Conservation (phyloP, 2,888 invertebrate genomes). For the Nymphalis c-album region DNA sequence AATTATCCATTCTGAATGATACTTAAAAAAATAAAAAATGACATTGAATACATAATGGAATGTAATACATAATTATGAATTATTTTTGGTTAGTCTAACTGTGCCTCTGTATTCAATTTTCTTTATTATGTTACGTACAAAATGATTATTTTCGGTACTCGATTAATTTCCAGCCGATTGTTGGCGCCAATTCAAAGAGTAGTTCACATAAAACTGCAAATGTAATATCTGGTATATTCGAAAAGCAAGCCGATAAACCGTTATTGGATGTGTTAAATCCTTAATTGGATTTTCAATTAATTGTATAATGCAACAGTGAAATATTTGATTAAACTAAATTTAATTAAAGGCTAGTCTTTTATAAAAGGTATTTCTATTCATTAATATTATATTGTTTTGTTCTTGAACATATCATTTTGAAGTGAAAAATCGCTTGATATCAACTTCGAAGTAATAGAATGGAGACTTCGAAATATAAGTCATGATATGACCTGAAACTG, state of each 20-base stretch:
- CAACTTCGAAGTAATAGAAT: no score
- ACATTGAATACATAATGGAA: no score
- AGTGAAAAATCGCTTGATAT: no score
- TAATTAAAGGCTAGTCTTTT: constrained; percentile 16
- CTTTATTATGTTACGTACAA: constrained; percentile 16
- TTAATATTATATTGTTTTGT: not conserved
- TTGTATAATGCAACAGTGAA: constrained; percentile 60
- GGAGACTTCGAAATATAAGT: no score
- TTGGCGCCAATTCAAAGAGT: constrained; percentile 33
- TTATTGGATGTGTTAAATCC: constrained; percentile 61
- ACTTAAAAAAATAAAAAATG: no score
- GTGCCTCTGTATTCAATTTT: constrained; percentile 10
- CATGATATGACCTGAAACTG: no score
- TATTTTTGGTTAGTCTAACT: not conserved
- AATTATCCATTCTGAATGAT: no score
- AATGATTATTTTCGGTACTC: constrained; percentile 24
- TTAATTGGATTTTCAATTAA: constrained; percentile 71
- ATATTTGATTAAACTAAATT: constrained; percentile 44
- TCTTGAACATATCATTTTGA: no score
- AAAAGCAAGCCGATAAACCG: constrained; percentile 53
- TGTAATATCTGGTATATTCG: constrained; percentile 38
- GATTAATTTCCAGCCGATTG: constrained; percentile 29
- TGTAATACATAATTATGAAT: not conserved
- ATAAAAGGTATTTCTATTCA: not conserved
- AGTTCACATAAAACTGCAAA: constrained; percentile 33